Evolutionary conservation across 1,140 invertebrate species (phyloP).

Genomic region (Coptotermes formosanus): DNA sequence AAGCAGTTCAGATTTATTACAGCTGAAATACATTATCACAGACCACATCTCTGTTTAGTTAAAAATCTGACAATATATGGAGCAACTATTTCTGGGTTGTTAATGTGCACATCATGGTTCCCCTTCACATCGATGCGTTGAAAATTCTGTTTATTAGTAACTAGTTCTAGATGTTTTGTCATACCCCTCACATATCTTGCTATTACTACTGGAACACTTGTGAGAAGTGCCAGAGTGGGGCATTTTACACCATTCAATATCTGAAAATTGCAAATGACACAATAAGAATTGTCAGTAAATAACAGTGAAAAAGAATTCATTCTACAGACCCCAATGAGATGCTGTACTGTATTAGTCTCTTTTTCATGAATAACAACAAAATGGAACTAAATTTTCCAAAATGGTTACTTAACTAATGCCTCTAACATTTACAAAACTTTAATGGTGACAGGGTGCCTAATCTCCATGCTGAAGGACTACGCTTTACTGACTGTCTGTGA

Average conservation of each 20-base stretch:
- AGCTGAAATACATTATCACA: constrained; percentile 42
- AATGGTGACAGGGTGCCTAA: no score
- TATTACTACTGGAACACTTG: neutral
- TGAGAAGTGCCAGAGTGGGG: neutral
- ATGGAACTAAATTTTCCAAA: no score
- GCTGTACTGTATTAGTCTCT: no score
- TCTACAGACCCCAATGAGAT: no score
- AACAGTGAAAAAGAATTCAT: no score
- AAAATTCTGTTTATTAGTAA: constrained; percentile 38
- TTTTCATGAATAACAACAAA: no score
- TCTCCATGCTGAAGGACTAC: no score
- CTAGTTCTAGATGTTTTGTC: neutral
- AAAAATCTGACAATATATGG: constrained; percentile 49
- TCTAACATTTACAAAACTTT: no score
- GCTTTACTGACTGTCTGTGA: no score
- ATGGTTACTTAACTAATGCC: no score
- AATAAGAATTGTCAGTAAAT: no score
- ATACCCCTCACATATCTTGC: neutral
- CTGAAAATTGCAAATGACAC: neutral
- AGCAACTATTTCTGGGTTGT: constrained; percentile 55
- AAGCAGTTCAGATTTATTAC: neutral
- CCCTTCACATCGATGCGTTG: constrained; percentile 51
- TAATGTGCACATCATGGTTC: constrained; percentile 64
- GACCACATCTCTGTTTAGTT: constrained; percentile 36
- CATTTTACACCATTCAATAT: neutral